phyloP scores from a whole-genome alignment of 2,888 invertebrate genomes.

The Nemurella pictetii region DNA sequence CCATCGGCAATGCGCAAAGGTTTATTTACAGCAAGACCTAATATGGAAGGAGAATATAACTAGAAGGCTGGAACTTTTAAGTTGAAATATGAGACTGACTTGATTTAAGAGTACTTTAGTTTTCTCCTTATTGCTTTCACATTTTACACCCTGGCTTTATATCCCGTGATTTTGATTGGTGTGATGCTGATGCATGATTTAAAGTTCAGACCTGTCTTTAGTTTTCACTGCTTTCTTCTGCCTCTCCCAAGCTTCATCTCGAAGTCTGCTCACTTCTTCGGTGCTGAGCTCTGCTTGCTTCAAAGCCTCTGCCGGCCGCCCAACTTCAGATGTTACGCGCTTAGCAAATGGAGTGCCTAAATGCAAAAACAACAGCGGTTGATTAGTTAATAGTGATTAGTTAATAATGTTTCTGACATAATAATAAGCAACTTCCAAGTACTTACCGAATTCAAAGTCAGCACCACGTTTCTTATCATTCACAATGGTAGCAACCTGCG shows the following conservation, averaged over 20 bases:
- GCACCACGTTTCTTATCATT: neutral
- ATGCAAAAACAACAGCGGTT: neutral
- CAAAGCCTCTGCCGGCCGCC: neutral
- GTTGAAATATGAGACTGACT: too few species aligned
- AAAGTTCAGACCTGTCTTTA: neutral
- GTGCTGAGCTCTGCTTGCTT: neutral
- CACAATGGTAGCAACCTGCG: neutral
- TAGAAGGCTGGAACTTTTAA: too few species aligned
- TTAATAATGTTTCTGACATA: too few species aligned
- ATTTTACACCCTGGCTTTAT: too few species aligned
- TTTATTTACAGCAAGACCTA: too few species aligned
- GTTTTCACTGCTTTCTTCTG: neutral
- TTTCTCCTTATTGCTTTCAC: too few species aligned
- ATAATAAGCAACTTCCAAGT: neutral
- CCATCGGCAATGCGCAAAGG: too few species aligned
- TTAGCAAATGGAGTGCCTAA: constrained; percentile 36
- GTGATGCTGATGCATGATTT: too few species aligned
- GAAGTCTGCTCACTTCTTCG: neutral
- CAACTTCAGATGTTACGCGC: neutral
- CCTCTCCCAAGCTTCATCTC: neutral
- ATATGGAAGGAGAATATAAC: too few species aligned
- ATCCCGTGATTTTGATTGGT: too few species aligned
- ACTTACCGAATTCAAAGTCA: constrained; percentile 14
- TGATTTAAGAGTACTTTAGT: too few species aligned
- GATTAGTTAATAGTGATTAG: too few species aligned